phyloP scores from a whole-genome alignment of 2,113 vertebrate genomes.

The Numenius arquata region DNA sequence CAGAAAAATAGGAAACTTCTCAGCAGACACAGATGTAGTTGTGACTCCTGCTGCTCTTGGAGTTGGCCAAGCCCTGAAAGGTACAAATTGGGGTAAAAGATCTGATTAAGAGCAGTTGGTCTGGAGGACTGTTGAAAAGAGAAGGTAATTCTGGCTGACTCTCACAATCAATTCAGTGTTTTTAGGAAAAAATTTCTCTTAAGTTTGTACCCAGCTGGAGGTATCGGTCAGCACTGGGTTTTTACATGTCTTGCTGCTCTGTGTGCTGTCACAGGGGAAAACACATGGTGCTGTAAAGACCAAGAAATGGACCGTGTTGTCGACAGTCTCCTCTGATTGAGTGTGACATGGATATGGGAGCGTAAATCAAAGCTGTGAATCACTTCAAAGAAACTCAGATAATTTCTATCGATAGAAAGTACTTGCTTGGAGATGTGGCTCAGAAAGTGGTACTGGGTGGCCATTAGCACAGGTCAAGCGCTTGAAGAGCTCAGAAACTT shows the following conservation, averaged over 20 bases:
- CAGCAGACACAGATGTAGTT: background rate
- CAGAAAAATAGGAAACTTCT: background rate
- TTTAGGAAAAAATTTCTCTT: background rate
- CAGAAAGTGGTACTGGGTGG: background rate
- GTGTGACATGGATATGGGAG: background rate
- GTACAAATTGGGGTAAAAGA: background rate
- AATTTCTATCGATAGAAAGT: background rate
- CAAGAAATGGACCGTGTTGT: background rate
- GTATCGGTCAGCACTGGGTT: fast-evolving
- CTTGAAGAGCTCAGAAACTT: background rate
- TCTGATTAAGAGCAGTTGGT: background rate
- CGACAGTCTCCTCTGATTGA: background rate
- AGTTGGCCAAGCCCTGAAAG: background rate
- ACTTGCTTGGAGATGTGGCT: background rate
- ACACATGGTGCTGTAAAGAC: background rate
- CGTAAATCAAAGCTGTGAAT: background rate
- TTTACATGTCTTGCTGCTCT: background rate
- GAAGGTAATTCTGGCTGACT: background rate
- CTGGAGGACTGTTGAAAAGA: background rate
- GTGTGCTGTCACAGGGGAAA: background rate
- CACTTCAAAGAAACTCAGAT: background rate
- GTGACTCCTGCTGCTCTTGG: background rate
- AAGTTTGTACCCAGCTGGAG: background rate
- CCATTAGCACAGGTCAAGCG: no score
- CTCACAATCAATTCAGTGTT: background rate